phyloP scores from a whole-genome alignment of 2,113 vertebrate genomes.

The Tympanuchus pallidicinctus region DNA sequence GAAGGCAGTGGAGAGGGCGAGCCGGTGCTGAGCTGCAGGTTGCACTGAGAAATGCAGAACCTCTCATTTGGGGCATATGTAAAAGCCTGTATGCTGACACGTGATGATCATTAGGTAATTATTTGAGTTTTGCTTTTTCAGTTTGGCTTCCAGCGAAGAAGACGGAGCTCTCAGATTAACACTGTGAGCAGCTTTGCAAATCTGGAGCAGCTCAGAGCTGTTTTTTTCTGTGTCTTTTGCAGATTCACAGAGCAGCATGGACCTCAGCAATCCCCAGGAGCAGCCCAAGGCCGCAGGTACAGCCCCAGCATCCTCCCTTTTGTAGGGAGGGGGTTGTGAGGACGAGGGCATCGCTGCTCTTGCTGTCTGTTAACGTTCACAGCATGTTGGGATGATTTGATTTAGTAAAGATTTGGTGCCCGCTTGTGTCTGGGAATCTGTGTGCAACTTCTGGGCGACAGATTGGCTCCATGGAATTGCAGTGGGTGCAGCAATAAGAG shows the following conservation, averaged over 20 bases:
- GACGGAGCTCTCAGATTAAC: no score
- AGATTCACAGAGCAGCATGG: conserved; percentile 72
- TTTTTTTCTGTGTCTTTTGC: conserved; percentile 53
- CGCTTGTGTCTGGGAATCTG: background rate
- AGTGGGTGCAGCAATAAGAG: accelerated
- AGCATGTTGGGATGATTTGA: background rate
- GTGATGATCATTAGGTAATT: background rate
- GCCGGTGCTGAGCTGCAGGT: background rate
- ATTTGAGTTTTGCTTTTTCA: background rate
- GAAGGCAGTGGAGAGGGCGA: background rate
- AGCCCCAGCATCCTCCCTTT: background rate
- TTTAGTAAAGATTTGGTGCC: background rate
- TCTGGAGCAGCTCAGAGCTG: background rate
- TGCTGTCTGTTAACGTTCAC: background rate
- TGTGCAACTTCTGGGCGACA: background rate
- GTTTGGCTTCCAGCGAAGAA: background rate
- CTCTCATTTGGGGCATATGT: background rate
- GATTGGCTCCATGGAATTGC: background rate
- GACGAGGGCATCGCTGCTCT: background rate
- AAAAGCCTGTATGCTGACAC: background rate
- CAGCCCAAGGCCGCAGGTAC: conserved; percentile 75
- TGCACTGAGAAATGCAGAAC: background rate
- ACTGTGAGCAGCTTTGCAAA: background rate
- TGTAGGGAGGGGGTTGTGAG: background rate
- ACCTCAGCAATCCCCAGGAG: conserved; percentile 76